Base-by-base conservation (phyloP, 1,140 invertebrate species). In the silkworm (Bombyx mori) region DNA sequence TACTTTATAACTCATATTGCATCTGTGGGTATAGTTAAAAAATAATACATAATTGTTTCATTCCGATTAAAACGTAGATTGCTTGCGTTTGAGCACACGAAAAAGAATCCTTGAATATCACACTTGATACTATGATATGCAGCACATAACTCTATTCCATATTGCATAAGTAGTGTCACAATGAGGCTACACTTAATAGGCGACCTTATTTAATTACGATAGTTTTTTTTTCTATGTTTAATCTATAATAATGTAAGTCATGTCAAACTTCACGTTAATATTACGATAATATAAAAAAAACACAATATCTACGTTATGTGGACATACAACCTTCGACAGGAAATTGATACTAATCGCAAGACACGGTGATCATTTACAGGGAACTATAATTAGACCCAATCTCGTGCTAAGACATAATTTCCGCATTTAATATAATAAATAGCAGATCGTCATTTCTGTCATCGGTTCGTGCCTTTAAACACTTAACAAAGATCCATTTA, bases 261-360 rank as follows among this genome's bases (percentile, higher is more conserved):
- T 55, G 74, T 73, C 68, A 75, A 77, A 68, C 71, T 82, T 73
- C 75, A 77, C 78, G 81, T 78, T 80, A 80, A 73, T 78, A 80
- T 75, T 75, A 73, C 79, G 77, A 83, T 74, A 44, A 35, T 68
- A 75, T 77, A 81, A 77, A 83, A 81, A 84, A 78, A 84, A 84
- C 69, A 80, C 71, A 82, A 81, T 77, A 75, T 68, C 78, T 82
- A 82, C 64, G 68, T 77, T 78, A 84, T 63, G 60, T 80, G 78
- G 79, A 82, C 77, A 77, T 83, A 84, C 83, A 85, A 86, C 82
- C 83, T 86, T 83, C 70, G 72, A 79, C 83, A 85, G 79, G 77
- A 81, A 35, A 35, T 72, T 76, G 78, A 73, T 66, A 71, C 66
- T 63, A 60, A 58, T 59, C 65, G 58, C 67, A 78, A 35, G 2